Evolutionary conservation across 92 coral and sea anemone species (phyloP).

Genomic region (Phenganax stokvisi): DNA sequence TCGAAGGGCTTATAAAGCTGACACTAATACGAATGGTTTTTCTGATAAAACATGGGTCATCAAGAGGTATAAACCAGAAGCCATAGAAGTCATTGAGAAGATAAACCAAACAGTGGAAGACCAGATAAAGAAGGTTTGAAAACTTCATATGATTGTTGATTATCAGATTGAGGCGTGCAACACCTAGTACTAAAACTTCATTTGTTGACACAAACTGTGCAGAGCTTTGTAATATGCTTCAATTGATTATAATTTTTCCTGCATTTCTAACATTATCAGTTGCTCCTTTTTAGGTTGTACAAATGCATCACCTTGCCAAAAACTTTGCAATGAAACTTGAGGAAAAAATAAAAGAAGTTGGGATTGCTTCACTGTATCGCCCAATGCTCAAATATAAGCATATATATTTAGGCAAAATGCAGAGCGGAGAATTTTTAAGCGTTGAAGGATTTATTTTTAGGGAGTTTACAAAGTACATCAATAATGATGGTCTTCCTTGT

Average conservation of each 20-base stretch:
- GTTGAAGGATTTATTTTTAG: conserved; percentile 23
- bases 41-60: conserved; percentile 31
- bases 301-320: no score
- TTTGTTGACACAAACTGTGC: no score
- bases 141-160: not conserved
- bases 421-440: conserved; percentile 10
- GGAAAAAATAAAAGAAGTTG: not conserved
- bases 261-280: no score
- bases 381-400: conserved; percentile 5
- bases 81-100: conserved; percentile 18
- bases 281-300: no score
- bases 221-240: no score
- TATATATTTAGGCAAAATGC: conserved; percentile 15
- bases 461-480: conserved; percentile 16
- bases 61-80: conserved; percentile 40
- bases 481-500: conserved; percentile 21
- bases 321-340: no score
- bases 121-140: conserved; percentile 28
- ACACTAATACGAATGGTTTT: conserved; percentile 17
- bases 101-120: conserved; percentile 41
- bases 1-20: conserved; percentile 37
- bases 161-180: not conserved
- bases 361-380: conserved; percentile 9
- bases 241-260: no score
- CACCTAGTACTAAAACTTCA: no score